A percentile compares a stretch with the other conserved stretches of the same genome.
phyloP scores from a whole-genome alignment of 2,888 invertebrate genomes.

The Sthenelais limicola region DNA sequence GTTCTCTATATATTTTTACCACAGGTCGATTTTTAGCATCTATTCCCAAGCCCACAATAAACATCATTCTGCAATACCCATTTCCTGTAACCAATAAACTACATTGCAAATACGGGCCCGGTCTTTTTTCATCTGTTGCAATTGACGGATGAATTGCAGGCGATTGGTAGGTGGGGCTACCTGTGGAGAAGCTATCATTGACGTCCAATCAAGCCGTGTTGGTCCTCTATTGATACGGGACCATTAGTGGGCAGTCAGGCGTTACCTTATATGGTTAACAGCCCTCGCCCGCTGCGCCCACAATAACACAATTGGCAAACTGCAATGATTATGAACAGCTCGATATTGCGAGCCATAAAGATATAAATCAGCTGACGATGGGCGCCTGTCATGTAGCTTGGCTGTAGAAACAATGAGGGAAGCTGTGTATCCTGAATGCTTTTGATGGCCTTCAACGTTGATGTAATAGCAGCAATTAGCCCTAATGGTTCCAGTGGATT shows the following conservation, averaged over 20 bases:
- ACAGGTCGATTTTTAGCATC: too few species aligned
- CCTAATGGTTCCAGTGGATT: constrained; percentile 15
- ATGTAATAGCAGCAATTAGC: constrained; percentile 37
- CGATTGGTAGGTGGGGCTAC: too few species aligned
- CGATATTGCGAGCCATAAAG: constrained; percentile 37
- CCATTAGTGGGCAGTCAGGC: constrained; percentile 11
- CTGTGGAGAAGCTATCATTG: neutral
- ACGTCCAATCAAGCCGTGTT: too few species aligned
- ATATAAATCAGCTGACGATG: constrained; percentile 27
- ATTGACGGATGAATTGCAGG: too few species aligned
- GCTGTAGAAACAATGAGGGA: constrained; percentile 27
- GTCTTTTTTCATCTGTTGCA: too few species aligned
- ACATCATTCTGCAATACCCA: too few species aligned
- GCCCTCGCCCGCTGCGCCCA: neutral
- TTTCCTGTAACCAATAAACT: too few species aligned
- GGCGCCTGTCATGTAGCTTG: constrained; percentile 21
- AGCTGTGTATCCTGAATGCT: constrained; percentile 8
- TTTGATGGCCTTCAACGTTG: constrained; percentile 13
- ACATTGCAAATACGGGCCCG: too few species aligned
- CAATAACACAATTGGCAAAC: constrained; percentile 1
- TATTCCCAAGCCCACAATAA: too few species aligned
- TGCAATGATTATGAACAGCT: constrained; percentile 26
- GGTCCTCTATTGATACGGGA: neutral
- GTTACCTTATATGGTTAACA: neutral
- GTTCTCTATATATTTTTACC: too few species aligned